Conservation (phyloP, 2,888 invertebrate genomes). For the Uropetala carovei region DNA sequence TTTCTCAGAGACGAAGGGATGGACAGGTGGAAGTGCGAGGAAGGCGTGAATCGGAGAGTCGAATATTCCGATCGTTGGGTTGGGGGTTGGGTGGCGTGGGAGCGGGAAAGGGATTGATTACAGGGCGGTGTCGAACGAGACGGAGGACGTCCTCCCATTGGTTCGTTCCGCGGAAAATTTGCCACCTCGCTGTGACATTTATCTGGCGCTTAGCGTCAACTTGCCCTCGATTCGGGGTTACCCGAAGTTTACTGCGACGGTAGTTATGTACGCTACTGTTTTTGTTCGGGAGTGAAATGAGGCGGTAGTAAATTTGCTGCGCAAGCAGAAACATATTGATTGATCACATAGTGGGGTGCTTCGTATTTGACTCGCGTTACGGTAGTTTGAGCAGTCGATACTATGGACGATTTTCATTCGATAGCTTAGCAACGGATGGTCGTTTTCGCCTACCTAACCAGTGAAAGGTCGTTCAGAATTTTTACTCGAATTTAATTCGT, state of each 20-base stretch:
- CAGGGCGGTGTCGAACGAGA: background rate
- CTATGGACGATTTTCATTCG: too few relatives aligned
- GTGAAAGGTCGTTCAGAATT: too few relatives aligned
- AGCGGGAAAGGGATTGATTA: background rate
- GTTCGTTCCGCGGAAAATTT: background rate
- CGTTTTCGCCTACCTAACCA: too few relatives aligned
- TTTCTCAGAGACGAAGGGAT: background rate
- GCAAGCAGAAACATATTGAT: too few relatives aligned
- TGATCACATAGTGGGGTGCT: too few relatives aligned
- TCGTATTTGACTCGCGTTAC: too few relatives aligned
- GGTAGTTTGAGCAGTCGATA: too few relatives aligned
- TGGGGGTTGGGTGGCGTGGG: background rate
- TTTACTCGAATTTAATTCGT: too few relatives aligned
- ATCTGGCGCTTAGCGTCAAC: background rate
- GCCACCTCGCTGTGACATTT: background rate
- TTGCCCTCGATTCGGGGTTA: background rate
- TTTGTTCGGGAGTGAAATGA: too few relatives aligned
- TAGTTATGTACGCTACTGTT: background rate
- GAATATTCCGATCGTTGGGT: background rate
- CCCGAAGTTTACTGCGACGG: background rate
- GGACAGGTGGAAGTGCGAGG: slow-evolving; percentile 19
- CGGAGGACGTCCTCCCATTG: background rate
- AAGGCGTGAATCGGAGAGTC: background rate
- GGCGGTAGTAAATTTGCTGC: too few relatives aligned
- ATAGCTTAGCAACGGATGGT: too few relatives aligned